Base-by-base conservation (phyloP, 1,140 invertebrate genomes). In the Trichogramma pretiosum region DNA sequence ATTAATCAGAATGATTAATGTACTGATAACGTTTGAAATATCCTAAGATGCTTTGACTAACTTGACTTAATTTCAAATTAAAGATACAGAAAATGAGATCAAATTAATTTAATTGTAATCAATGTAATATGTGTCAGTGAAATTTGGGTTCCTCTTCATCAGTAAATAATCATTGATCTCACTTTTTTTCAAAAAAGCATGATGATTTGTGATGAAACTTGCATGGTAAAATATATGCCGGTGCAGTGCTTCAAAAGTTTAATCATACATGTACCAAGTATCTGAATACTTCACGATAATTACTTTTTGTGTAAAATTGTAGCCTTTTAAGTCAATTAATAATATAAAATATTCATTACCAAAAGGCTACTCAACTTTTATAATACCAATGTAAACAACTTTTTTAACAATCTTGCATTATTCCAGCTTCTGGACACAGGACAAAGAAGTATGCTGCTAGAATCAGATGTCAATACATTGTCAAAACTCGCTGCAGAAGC, bases 401-500 rank as follows among this genome's bases (percentile, higher is more conserved):
- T 30, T 46, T 7, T 28, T 11, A 28, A 28, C 24, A 23, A 68
- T 38, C 22, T 10, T 38, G 1, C 34, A 46, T 41, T 53, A 44
- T 65, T 72, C 40, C 63, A 80, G 77, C 58, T 82, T 52, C 56
- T 82, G 56, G 77, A 85, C 56, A 81, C 79, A 46, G 86, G 91
- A 61, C 80, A 85, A 50, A 80, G 79, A 50, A 77, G 83, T 33
- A 71, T 81, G 56, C 82, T 89, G 52, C 72, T 91, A 34, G 81
- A 90, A 58, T 78, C 77, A 46, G 87, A 92, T 64, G 73, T 92
- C 9, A 76, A 77, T 41, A 75, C 81, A 3, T 69, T 91, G 35
- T 83, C 83, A 32, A 79, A 86, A 57, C 77, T 89, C 28, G 82
- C 87, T 7, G 79, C 79, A 33, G 84, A 87, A 60, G 84, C 86